Percentiles rank a stretch among this genome's conserved stretches.
phyloP scores from a whole-genome alignment of 92 coral and sea anemone species.

The Parazoanthus atlanticus region DNA sequence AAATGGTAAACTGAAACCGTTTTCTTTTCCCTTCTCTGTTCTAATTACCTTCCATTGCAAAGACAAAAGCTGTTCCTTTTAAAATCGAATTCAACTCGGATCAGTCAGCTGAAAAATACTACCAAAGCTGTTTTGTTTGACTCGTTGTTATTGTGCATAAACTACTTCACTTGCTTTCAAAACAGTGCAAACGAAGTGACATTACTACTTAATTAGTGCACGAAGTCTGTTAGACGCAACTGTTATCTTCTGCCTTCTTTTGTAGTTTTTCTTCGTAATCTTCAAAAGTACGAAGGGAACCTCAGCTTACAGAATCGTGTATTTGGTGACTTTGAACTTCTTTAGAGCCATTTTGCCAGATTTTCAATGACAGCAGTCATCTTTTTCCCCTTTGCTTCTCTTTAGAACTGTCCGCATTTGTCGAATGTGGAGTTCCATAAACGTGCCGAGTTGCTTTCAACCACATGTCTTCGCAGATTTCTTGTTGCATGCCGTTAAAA shows the following conservation, averaged over 20 bases:
- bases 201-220: background rate
- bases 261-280: too few relatives aligned
- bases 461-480: constrained; percentile 79
- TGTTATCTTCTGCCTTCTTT: background rate
- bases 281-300: too few relatives aligned
- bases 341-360: background rate
- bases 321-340: background rate
- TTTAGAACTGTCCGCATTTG: background rate
- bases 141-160: background rate
- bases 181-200: background rate
- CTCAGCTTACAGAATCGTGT: background rate
- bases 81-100: background rate
- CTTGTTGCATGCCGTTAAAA: constrained; percentile 71
- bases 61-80: background rate
- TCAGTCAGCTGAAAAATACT: background rate
- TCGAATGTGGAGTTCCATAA: constrained; percentile 62
- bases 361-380: background rate
- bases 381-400: background rate
- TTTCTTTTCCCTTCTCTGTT: background rate
- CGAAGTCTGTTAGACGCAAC: background rate
- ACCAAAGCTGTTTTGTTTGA: background rate
- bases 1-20: background rate
- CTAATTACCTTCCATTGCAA: background rate
- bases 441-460: constrained; percentile 67
- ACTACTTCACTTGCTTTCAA: background rate